These are phyloP conservation scores for Xiphophorus maculatus DNA, from an alignment of 2,113 vertebrate genomes.

Conservation along the genomic window DNA sequence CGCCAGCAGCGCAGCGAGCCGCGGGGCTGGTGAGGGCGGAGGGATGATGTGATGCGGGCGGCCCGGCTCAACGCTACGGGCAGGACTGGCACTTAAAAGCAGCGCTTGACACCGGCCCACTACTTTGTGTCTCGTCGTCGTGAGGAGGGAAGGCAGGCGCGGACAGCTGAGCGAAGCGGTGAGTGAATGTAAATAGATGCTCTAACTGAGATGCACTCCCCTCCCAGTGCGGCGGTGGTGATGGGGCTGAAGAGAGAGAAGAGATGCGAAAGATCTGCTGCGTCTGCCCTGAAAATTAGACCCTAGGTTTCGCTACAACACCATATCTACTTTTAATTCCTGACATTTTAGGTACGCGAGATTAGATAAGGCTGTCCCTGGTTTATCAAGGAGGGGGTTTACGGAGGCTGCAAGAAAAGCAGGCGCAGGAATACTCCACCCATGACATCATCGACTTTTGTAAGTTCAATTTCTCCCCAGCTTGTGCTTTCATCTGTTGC, in stretches of 20 bases:
- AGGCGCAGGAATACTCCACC: constrained; percentile 64
- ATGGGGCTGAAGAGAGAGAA: constrained; percentile 7
- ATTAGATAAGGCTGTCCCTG: background rate
- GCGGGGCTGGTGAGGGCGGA: constrained; percentile 54
- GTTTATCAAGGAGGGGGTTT: constrained; percentile 35
- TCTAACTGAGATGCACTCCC: constrained; percentile 61
- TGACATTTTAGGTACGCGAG: constrained; percentile 3
- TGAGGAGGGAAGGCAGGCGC: constrained; percentile 39
- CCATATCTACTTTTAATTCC: constrained; percentile 15
- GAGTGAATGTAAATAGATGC: constrained; percentile 73
- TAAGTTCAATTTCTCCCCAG: constrained; percentile 63
- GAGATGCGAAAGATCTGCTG: constrained; percentile 48
- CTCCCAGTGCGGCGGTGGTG: constrained; percentile 61
- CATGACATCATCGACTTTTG: constrained; percentile 77
- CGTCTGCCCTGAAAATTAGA: constrained; percentile 41
- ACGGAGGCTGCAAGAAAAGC: constrained; percentile 35
- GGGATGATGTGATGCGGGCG: constrained; percentile 67
- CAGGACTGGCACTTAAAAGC: constrained; percentile 63
- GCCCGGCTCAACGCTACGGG: constrained; percentile 57
- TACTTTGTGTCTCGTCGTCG: constrained; percentile 37
- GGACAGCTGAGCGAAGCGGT: constrained; percentile 62
- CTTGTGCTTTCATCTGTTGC: constrained; percentile 70
- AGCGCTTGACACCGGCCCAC: constrained; percentile 45
- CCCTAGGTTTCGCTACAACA: constrained; percentile 23
- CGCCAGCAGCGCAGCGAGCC: constrained; percentile 41